Evolutionary conservation across 2,113 vertebrate species (phyloP), one percentile per base, ranked within the genome.

Genomic region (Heterotis niloticus): DNA sequence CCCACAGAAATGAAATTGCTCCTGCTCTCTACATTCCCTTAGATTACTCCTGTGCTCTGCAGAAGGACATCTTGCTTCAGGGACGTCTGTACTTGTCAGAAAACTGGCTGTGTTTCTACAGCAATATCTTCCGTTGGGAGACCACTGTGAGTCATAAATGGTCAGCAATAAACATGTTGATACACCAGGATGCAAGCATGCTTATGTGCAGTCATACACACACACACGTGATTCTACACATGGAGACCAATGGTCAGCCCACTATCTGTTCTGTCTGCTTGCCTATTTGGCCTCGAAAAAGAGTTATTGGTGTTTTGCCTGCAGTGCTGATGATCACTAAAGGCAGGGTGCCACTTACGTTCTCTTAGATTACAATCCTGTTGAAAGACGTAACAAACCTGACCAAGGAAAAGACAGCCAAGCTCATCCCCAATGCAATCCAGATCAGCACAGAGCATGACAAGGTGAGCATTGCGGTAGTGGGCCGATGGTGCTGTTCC

Each of bases 81-180:
- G 95, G 95, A 4, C 92, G 95, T 23, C 93, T 96, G 51, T 96
- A 97, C 84, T 91, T 96, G 82, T 96, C 95, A 0, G 95, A 96
- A 86, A 96, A 96, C 84, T 96, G 94, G 94, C 91, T 97, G 78
- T 96, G 95, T 85, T 97, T 97, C 89, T 95, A 97, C 87, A 96
- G 95, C 83, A 97, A 96, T 87, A 96, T 97, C 87, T 97, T 97
- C 90, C 94, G 95, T 86, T 96, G 95, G 95, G 95, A 96, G 88
- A 96, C 95, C 34, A 94, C 94, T 12, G 95, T 96, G 88, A 90
- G 92, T 82, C 17, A 23, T 68, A 10, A n/a, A 18, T 16, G 34
- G 34, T 44, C 34, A 44, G 2, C 34, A 4, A n/a, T 23, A 56
- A 5, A 17, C 69, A 54, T 24, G 12, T 52, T 51, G 5, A 56